Base-by-base conservation (phyloP, 2,797 vertebrate species). In the Dryobates pubescens region DNA sequence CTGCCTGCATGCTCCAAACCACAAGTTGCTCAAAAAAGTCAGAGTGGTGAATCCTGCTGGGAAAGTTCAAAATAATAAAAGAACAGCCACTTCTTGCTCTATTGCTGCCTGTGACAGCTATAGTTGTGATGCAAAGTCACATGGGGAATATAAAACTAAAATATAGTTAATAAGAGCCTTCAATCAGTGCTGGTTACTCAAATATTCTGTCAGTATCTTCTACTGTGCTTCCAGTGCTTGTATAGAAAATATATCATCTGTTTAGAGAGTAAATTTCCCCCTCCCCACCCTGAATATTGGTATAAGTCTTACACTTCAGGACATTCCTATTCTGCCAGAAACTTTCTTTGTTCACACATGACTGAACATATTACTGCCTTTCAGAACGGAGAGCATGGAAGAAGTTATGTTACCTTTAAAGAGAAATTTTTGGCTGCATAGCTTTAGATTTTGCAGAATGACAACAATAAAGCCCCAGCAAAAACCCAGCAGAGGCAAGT, bases 41-140 rank as follows among this genome's bases (percentile, higher is more conserved):
- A 23, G 29, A 86, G 86, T 14, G 61, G 86, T 85, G 94, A 96
- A 97, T 96, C 82, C 95, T 93, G 92, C 89, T 94, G 94, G 94
- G 93, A 92, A 96, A 94, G 88, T 93, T 95, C 93, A 95, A 94
- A 96, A 96, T 92, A 94, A 94, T 90, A 91, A 95, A 88, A 87
- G 90, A 92, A 95, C 79, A 94, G 86, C 59, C 88, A 92, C 89
- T 95, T 92, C 87, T 93, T 83, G 54, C 77, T 87, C 80, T 85
- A 17, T 72, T 76, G 79, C 86, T 92, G 78, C 76, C 81, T 79
- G 58, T 83, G 93, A 90, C 92, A 94, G 95, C 88, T 94, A 63
- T 84, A 56, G 80, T 95, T 88, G 82, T 78, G 76, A 94, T 64
- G 82, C 65, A 75, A 56, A 86, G 56, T 57, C 92, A 91, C 89